Evolutionary conservation across 2,797 vertebrate species (phyloP), one percentile per base, ranked within the genome.

Genomic region (Garrulus glandarius): DNA sequence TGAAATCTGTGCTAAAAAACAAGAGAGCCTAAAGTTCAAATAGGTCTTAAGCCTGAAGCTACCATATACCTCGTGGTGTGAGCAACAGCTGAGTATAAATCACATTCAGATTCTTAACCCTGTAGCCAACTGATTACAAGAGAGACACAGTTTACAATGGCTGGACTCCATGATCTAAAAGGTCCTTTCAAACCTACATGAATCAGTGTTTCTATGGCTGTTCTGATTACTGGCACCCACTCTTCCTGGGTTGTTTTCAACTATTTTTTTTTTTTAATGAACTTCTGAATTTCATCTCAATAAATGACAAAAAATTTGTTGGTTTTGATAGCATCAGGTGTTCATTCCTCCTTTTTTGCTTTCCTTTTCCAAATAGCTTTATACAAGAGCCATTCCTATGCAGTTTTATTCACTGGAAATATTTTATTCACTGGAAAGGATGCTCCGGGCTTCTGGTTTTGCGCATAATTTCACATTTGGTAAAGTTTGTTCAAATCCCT

Each of bases 401-500:
- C 43, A 84, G 41, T 75, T 92, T 87, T 78, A 72, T 86, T 90
- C 87, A 46, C 52, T 72, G 65, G 39, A 39, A 39, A 39, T 39
- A 39, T 39, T 39, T 39, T 39, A 15, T 39, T 39, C 39, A 39
- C 39, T 39, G 19, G 18, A 91, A 63, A 87, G 37, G 71, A 61
- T 87, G 53, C 30, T 95, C 69, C 83, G n/a, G 61, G 26, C 61
- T 88, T 97, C 96, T 89, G 80, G 53, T 93, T 95, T 78, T 88
- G 84, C 50, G 88, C 39, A 95, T 92, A 89, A 95, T 96, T 97
- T 95, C 79, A 76, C 44, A 60, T 76, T 90, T 92, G 74, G 70
- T 74, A 86, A 95, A 92, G 89, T 95, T 96, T 71, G 65, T 88
- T 94, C 95, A 83, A 96, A 96, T 93, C 92, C 78, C 77, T 91